Conservation (phyloP, 1,140 invertebrate species). For the Drosophila albomicans region DNA sequence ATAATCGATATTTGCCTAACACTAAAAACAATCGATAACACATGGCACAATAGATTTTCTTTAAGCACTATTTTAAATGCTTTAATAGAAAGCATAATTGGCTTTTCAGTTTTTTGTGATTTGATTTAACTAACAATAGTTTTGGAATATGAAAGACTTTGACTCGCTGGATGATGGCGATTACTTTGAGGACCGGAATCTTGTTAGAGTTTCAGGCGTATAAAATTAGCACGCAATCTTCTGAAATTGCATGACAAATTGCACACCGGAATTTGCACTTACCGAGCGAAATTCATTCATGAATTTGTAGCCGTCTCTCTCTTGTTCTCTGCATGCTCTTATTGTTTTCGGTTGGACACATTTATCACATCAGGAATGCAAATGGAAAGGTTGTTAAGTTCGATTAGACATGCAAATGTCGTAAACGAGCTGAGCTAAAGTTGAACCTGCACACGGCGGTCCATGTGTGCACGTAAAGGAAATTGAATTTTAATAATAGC, state of each 20-base stretch:
- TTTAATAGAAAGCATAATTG: too few species aligned
- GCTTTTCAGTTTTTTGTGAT: too few species aligned
- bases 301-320: slow-evolving; percentile 25
- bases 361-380: slow-evolving; percentile 57
- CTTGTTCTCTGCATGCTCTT: neutral
- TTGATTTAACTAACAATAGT: too few species aligned
- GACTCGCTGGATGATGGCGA: neutral
- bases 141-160: neutral
- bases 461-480: slow-evolving; percentile 41
- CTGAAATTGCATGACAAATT: slow-evolving; percentile 71
- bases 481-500: slow-evolving; percentile 81
- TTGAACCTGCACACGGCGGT: slow-evolving; percentile 18
- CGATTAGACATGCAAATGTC: slow-evolving; percentile 74
- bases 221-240: slow-evolving; percentile 33
- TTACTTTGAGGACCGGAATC: slow-evolving; percentile 2
- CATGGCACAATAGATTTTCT: too few species aligned
- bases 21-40: too few species aligned
- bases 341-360: slow-evolving; percentile 18
- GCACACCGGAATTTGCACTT: slow-evolving; percentile 72
- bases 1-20: too few species aligned
- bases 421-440: slow-evolving; percentile 10
- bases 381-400: slow-evolving; percentile 69
- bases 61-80: too few species aligned
- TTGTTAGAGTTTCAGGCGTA: neutral
- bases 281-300: slow-evolving; percentile 65